Conservation (phyloP, 2,888 invertebrate species). For the Eutolmus rufibarbis region DNA sequence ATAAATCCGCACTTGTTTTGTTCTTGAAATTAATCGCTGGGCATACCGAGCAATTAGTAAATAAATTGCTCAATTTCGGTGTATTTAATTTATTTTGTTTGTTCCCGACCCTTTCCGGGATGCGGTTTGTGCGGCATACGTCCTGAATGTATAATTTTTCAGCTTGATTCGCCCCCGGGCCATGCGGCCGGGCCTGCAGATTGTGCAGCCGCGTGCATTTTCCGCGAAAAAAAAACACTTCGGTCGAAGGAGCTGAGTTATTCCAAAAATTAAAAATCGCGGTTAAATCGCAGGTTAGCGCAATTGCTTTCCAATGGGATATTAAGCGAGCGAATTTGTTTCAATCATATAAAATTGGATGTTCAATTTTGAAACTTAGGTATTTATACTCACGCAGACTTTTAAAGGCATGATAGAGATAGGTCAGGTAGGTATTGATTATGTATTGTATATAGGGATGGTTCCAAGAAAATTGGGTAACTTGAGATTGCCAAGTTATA, state of each 20-base stretch:
- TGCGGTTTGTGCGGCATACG: constrained; percentile 19
- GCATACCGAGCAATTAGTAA: constrained; percentile 24
- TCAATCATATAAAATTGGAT: not conserved
- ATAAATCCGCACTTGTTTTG: constrained; percentile 29
- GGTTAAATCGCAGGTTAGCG: not conserved
- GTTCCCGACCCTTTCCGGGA: not conserved
- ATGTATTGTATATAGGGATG: too few relatives aligned
- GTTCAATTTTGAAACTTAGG: not conserved
- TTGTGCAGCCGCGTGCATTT: not conserved
- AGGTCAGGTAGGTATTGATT: too few relatives aligned
- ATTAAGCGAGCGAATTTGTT: not conserved
- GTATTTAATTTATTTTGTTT: constrained; percentile 30
- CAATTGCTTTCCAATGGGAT: not conserved
- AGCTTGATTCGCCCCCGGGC: not conserved
- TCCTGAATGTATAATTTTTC: constrained; percentile 18
- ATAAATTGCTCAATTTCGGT: constrained; percentile 30
- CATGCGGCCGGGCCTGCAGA: not conserved
- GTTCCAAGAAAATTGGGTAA: too few relatives aligned
- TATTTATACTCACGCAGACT: too few relatives aligned
- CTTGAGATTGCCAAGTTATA: too few relatives aligned
- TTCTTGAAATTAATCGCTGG: constrained; percentile 21
- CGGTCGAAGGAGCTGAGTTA: not conserved
- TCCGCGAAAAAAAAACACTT: not conserved
- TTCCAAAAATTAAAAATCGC: not conserved
- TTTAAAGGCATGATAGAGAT: too few relatives aligned